Evolutionary conservation across 1,140 invertebrate species (phyloP), one percentile per base, ranked within the genome.

Genomic region (Tetraneura akinire): DNA sequence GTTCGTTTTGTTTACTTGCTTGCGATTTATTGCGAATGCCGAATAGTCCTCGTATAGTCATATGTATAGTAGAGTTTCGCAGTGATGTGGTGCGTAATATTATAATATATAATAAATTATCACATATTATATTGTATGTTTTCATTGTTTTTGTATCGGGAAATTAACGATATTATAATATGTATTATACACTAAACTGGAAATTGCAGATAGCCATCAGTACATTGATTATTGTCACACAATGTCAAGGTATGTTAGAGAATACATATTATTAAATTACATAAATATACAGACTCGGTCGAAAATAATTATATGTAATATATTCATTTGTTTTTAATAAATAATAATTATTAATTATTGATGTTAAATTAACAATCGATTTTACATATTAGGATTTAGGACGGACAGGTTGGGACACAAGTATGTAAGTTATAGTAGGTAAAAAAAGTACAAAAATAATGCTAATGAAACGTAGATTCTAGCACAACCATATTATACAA

Each of bases 231-330:
- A 47, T 78, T 60, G 55, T 47, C 3, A 42, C 23, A 45, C 62
- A 57, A 29, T 55, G 74, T 26, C 37, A 78, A 78, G 74, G 74
- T 78, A 62, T 6, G 71, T 76, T 8, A 37, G 8, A 37, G 8
- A 37, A 37, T 37, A 37, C n/a, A 37, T 37, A 37, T 37, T 37
- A 37, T 37, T 4, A 37, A 37, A 37, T 37, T 37, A 37, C 8
- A 4, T 8, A 37, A 37, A 37, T 37, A 37, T 37, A 4, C 32
- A 37, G 8, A 37, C 8, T 4, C 8, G 32, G 2, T 53, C 10
- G 13, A 23, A 42, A n/a, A 1, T n/a, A n/a, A n/a, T n/a, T n/a
- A n/a, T n/a, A n/a, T n/a, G n/a, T n/a, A n/a, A n/a, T 13, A 55
- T 74, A 55, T 32, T 74, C 21, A 26, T 37, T 53, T 37, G 51